Evolutionary conservation across 1,140 invertebrate species (phyloP).

Genomic region (Aphidius ervi): DNA sequence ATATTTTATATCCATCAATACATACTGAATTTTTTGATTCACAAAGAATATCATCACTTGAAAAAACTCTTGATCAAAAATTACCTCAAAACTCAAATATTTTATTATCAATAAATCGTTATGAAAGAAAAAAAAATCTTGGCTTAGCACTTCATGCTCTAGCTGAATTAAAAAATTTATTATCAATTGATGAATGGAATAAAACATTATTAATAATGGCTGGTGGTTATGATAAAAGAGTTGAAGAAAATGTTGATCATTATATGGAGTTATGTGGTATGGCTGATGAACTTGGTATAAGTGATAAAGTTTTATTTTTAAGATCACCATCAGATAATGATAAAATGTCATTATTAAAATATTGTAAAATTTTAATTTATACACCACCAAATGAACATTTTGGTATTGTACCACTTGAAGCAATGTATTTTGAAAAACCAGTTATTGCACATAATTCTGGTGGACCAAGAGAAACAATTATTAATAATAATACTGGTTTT

Average conservation of each 20-base stretch:
- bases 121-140: conserved; percentile 95
- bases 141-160: conserved; percentile 78
- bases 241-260: conserved; percentile 87
- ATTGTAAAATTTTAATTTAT: conserved; percentile 80
- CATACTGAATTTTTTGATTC: conserved; percentile 75
- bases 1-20: conserved; percentile 92
- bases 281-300: conserved; percentile 63
- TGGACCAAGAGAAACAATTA: conserved; percentile 91
- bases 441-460: conserved; percentile 95
- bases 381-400: conserved; percentile 98
- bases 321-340: conserved; percentile 80
- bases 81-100: conserved; percentile 57
- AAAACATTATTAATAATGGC: conserved; percentile 85
- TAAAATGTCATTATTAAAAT: conserved; percentile 75
- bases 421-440: conserved; percentile 90
- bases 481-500: conserved; percentile 85
- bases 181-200: conserved; percentile 57
- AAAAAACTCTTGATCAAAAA: conserved; percentile 46
- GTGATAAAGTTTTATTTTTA: conserved; percentile 76
- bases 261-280: conserved; percentile 72
- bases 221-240: conserved; percentile 91
- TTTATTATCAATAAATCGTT: conserved; percentile 95
- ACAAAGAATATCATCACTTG: conserved; percentile 51
- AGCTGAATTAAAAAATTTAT: conserved; percentile 58
- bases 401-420: conserved; percentile 98